Percentiles rank a stretch among this genome's conserved stretches.
These are phyloP conservation scores for Hesperophylax magnus DNA, from an alignment of 1,140 invertebrate species.

Conservation along the genomic window DNA sequence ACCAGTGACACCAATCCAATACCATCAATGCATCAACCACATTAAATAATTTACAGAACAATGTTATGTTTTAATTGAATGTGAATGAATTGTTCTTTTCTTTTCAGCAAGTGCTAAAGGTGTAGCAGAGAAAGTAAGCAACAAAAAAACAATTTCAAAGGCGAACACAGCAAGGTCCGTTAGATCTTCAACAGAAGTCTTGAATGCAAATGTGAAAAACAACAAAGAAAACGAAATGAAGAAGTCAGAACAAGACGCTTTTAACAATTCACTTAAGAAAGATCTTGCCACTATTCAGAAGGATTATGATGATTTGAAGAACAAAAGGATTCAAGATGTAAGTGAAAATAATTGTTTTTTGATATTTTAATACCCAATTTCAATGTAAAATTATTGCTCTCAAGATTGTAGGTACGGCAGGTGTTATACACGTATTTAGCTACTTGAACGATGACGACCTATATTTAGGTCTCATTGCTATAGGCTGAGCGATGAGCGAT, in stretches of 20 bases:
- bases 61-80: slow-evolving; percentile 52
- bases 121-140: slow-evolving; percentile 58
- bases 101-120: slow-evolving; percentile 53
- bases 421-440: too few species aligned
- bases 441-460: too few species aligned
- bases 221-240: slow-evolving; percentile 57
- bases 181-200: slow-evolving; percentile 63
- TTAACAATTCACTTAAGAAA: slow-evolving; percentile 69
- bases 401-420: too few species aligned
- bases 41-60: too few species aligned
- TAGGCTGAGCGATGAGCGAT: too few species aligned
- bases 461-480: too few species aligned
- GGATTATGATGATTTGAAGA: slow-evolving; percentile 70
- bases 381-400: background rate
- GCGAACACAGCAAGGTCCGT: slow-evolving; percentile 57
- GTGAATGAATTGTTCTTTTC: slow-evolving; percentile 59
- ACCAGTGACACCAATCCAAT: too few species aligned
- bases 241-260: slow-evolving; percentile 60
- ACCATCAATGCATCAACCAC: too few species aligned
- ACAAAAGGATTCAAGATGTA: slow-evolving; percentile 82
- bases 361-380: background rate
- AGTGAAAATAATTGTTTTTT: slow-evolving; percentile 61
- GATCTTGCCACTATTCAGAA: slow-evolving; percentile 70
- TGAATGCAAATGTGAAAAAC: slow-evolving; percentile 64
- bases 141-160: slow-evolving; percentile 59